These are phyloP conservation scores for Aphidius ervi DNA, from an alignment of 1,140 invertebrate genomes.

Conservation along the genomic window DNA sequence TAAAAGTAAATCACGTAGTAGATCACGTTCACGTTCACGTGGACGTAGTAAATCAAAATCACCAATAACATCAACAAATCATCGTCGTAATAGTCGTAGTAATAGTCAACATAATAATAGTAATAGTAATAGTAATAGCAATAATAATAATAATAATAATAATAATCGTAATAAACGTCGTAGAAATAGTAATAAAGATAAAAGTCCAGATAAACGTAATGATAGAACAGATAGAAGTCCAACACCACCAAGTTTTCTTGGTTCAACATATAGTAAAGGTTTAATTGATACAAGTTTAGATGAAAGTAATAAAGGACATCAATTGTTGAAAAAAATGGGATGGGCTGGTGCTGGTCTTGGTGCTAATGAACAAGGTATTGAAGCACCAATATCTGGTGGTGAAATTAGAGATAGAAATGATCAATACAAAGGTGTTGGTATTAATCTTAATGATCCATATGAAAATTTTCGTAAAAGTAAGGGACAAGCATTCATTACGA, in stretches of 20 bases:
- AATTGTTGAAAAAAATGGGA: conserved; percentile 93
- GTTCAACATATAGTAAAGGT: conserved; percentile 51
- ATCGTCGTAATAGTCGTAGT: conserved; percentile 42
- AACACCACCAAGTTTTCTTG: conserved; percentile 76
- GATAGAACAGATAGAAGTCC: conserved; percentile 59
- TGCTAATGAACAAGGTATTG: conserved; percentile 89
- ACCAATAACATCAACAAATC: conserved; percentile 52
- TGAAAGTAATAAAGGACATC: conserved; percentile 91
- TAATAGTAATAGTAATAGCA: conserved; percentile 38
- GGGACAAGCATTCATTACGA: conserved; percentile 90
- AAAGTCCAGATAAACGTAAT: conserved; percentile 47
- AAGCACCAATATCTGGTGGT: conserved; percentile 87
- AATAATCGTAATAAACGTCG: conserved; percentile 41
- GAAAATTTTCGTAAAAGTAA: conserved; percentile 96
- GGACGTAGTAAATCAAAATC: conserved; percentile 56
- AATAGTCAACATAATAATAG: conserved; percentile 38
- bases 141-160: conserved; percentile 38
- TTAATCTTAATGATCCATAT: conserved; percentile 89
- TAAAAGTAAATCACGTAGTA: conserved; percentile 59
- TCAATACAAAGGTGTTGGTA: conserved; percentile 89
- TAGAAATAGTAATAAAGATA: conserved; percentile 48
- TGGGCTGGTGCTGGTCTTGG: conserved; percentile 89
- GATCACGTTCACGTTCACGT: conserved; percentile 54
- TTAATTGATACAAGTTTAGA: conserved; percentile 63
- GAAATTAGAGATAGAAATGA: conserved; percentile 87